These are phyloP conservation scores for Chesias legatella DNA, from an alignment of 2,888 invertebrate species.

Conservation along the genomic window DNA sequence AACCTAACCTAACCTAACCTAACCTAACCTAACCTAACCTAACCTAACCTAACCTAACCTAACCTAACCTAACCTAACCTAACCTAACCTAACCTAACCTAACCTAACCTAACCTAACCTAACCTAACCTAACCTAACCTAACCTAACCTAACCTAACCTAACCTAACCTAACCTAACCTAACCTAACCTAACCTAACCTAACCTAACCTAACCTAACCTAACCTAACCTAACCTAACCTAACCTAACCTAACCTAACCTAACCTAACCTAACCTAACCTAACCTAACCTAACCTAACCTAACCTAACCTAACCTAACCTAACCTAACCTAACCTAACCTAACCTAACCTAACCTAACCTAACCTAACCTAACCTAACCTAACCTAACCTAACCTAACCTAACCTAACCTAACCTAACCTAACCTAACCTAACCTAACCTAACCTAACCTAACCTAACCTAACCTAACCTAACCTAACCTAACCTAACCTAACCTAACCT, in stretches of 20 bases:
- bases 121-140: constrained; percentile 20
- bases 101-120: constrained; percentile 20
- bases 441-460: too few relatives aligned
- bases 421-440: too few relatives aligned
- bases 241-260: constrained; percentile 19
- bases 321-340: too few relatives aligned
- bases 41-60: constrained; percentile 20
- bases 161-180: constrained; percentile 18
- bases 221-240: constrained; percentile 21
- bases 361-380: too few relatives aligned
- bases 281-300: too few relatives aligned
- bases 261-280: constrained; percentile 18
- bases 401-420: too few relatives aligned
- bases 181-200: constrained; percentile 18
- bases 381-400: too few relatives aligned
- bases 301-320: too few relatives aligned
- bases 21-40: constrained; percentile 20
- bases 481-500: too few relatives aligned
- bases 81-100: constrained; percentile 20
- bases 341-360: too few relatives aligned
- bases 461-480: too few relatives aligned
- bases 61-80: constrained; percentile 20
- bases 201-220: constrained; percentile 19
- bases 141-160: constrained; percentile 20
- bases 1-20: constrained; percentile 16